These are phyloP conservation scores for Pocota personata DNA, from an alignment of 2,888 invertebrate species.

Conservation along the genomic window DNA sequence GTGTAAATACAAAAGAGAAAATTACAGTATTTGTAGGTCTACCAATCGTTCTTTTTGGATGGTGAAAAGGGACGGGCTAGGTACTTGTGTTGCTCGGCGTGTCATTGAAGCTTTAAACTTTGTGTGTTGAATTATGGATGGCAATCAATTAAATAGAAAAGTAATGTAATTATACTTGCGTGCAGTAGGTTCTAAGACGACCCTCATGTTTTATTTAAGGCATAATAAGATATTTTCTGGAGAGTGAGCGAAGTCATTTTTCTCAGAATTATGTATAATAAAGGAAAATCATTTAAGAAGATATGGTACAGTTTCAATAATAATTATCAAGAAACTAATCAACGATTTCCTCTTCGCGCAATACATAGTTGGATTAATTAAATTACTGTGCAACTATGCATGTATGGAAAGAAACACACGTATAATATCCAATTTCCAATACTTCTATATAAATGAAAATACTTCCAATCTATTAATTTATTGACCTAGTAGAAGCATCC, in stretches of 20 bases:
- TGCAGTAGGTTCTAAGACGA: not conserved
- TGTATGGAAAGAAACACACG: not conserved
- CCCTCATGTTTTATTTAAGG: no score
- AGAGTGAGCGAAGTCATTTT: no score
- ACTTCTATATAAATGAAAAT: not conserved
- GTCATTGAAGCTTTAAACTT: not conserved
- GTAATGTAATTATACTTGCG: not conserved
- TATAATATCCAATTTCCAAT: not conserved
- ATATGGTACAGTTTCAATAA: not conserved
- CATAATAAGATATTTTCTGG: no score
- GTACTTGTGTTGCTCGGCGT: no score
- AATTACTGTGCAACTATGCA: not conserved
- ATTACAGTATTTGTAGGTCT: no score
- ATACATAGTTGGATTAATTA: not conserved
- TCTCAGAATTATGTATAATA: no score
- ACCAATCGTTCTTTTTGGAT: no score
- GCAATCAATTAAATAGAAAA: no score
- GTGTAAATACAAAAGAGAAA: no score
- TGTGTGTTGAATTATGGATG: not conserved
- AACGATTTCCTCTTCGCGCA: no score
- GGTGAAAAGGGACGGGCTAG: no score
- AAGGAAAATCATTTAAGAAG: no score
- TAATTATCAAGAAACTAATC: not conserved
- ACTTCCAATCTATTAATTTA: not conserved
- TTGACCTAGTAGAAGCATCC: not conserved